Evolutionary conservation across 2,797 vertebrate species (phyloP).

Genomic region (Liparis tanakae): DNA sequence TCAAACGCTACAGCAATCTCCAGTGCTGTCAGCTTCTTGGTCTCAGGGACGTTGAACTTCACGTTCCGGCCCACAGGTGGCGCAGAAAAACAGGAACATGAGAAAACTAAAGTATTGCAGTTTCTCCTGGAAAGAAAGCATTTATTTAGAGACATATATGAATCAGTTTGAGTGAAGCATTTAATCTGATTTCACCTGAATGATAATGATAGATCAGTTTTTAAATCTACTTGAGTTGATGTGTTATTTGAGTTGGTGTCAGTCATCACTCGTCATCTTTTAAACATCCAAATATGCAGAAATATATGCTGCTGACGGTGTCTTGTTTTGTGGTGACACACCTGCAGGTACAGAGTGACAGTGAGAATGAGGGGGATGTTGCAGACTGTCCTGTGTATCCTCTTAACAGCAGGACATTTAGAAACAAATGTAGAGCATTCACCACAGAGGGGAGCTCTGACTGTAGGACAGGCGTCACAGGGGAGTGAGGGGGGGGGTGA

Average conservation of each 20-base stretch:
- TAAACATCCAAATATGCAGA: background rate
- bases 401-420: slow-evolving; percentile 57
- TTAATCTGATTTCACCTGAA: background rate
- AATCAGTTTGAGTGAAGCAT: background rate
- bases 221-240: background rate
- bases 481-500: too few relatives aligned
- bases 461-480: background rate
- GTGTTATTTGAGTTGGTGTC: background rate
- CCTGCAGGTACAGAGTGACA: slow-evolving; percentile 74
- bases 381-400: slow-evolving; percentile 71
- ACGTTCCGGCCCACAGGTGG: slow-evolving; percentile 52
- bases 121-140: slow-evolving; percentile 76
- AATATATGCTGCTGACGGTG: background rate
- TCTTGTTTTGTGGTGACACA: slow-evolving; percentile 38
- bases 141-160: background rate
- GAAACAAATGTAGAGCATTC: slow-evolving; percentile 26
- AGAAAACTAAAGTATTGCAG: slow-evolving; percentile 84
- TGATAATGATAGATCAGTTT: background rate
- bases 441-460: slow-evolving; percentile 54
- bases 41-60: slow-evolving; percentile 75
- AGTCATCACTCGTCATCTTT: background rate
- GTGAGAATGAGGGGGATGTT: slow-evolving; percentile 68
- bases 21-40: slow-evolving; percentile 67
- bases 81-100: slow-evolving; percentile 75
- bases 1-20: slow-evolving; percentile 70